Evolutionary conservation across 2,113 vertebrate species (phyloP), one percentile per base, ranked within the genome.

Genomic region (Carassius auratus): DNA sequence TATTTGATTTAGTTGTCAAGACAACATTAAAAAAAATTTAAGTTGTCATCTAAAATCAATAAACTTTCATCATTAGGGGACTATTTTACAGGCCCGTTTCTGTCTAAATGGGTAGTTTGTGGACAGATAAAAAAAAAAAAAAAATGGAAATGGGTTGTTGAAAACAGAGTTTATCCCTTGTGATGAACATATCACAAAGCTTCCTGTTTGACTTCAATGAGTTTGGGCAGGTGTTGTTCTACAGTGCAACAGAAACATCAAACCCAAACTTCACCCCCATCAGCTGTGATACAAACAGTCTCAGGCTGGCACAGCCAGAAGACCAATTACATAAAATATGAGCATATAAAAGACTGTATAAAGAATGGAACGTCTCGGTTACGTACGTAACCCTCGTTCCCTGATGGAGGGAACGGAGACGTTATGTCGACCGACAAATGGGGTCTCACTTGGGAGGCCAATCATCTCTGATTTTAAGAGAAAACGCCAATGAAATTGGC

Each of bases 101-200:
- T 30, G 0, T 33, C 64, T 68, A 68, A 68, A 68, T 17, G 15
- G 26, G 26, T 13, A 66, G 64, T 33, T 17, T 68, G 64, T 33
- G 6, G 14, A 1, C 64, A 68, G 14, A 69, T 3, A 30, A 17
- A 21, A 9, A 30, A 21, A 5, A 5, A 26, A 23, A 19, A 8
- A 26, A 21, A 38, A 30, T 30, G 4, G 5, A 26, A 59, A 17
- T 26, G 9, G 42, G 14, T 45, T 42, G 61, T 71, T 8, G 4
- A 69, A 71, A 69, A 50, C 38, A 62, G 8, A 73, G 17, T 66
- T 77, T n/a, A 66, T 85, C 71, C 66, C 19, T 45, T 79, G 19
- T 78, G 64, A 87, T 62, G 75, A 73, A 83, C 26, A 82, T 38
- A 36, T 85, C 78, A 85, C 42, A 13, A 57, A 7, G 38, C 38